Base-by-base conservation (phyloP, 2,797 vertebrate genomes). In the Natrix natrix region DNA sequence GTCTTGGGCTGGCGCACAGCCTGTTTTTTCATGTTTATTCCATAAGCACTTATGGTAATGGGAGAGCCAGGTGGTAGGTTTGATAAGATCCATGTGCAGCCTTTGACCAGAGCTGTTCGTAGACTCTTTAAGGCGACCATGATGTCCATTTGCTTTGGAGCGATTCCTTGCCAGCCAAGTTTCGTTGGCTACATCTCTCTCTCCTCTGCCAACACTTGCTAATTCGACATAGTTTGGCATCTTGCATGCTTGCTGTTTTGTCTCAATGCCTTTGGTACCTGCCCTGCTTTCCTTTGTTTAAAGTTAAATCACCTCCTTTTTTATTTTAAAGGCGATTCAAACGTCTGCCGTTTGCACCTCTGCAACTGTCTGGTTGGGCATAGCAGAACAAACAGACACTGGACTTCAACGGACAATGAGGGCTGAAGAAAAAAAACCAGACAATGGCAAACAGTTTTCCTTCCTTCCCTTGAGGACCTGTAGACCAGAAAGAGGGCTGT, bases 41-140 rank as follows among this genome's bases (percentile, higher is more conserved):
- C 87, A 91, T 91, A 56, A 89, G 90, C 92, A 91, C 90, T 93
- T 93, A 86, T 43, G 48, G 87, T 86, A 89, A 93, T 48, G 43
- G 56, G 66, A 91, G 57, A 91, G 10, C 63, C 90, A 93, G 90
- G 87, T 93, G 92, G 90, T 48, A 83, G 37, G 24, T 14, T 83
- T 93, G 86, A 91, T 83, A 89, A 55, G 48, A 63, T 63, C 87
- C 57, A 86, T 61, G 66, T 86, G 66, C 52, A 54, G 55, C 87
- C 66, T 93, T 93, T 89, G 92, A 63, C 90, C 90, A 89, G 37
- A 78, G 66, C n/a, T 69, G 91, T 90, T 52, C 48, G 24, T n/a
- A 87, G 60, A 4, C 60, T 88, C 90, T 88, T 61, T 78, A 86
- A 91, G 87, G 66, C 8, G 26, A 55, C 54, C n/a, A 56, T 55